These are phyloP conservation scores for Myiothlypis coronata DNA, from an alignment of 2,797 vertebrate genomes.

Conservation along the genomic window DNA sequence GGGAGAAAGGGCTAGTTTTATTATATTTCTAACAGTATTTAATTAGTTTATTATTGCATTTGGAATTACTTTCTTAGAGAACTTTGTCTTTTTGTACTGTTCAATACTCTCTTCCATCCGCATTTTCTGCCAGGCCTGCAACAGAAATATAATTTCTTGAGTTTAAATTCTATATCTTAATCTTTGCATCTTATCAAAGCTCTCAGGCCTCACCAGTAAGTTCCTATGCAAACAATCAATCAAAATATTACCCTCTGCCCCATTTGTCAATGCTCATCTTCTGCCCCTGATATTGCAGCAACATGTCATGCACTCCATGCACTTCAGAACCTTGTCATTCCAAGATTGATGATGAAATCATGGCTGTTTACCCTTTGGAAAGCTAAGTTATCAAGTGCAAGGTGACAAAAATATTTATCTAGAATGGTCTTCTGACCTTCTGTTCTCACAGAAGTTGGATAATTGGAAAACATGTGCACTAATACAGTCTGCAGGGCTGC, in stretches of 20 bases:
- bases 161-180: neutral
- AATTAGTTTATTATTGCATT: slow-evolving; percentile 53
- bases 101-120: neutral
- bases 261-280: neutral
- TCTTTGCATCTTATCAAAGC: neutral
- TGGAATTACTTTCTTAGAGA: slow-evolving; percentile 6
- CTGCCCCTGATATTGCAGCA: neutral
- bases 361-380: slow-evolving; percentile 5
- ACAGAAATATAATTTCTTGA: neutral
- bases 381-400: neutral
- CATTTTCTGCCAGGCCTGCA: neutral
- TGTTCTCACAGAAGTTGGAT: neutral
- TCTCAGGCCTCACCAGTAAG: neutral
- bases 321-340: slow-evolving; percentile 20
- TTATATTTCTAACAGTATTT: slow-evolving; percentile 32
- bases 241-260: neutral
- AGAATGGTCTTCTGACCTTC: slow-evolving; percentile 7
- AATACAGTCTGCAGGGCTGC: neutral
- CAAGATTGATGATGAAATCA: slow-evolving; percentile 15
- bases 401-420: slow-evolving; percentile 45
- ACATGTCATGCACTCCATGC: neutral
- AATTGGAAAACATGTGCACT: neutral
- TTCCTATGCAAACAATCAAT: neutral
- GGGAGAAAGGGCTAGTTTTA: neutral
- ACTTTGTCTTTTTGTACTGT: neutral